Evolutionary conservation across 2,888 invertebrate species (phyloP).

Genomic region (Drosophila pseudotalamancana): DNA sequence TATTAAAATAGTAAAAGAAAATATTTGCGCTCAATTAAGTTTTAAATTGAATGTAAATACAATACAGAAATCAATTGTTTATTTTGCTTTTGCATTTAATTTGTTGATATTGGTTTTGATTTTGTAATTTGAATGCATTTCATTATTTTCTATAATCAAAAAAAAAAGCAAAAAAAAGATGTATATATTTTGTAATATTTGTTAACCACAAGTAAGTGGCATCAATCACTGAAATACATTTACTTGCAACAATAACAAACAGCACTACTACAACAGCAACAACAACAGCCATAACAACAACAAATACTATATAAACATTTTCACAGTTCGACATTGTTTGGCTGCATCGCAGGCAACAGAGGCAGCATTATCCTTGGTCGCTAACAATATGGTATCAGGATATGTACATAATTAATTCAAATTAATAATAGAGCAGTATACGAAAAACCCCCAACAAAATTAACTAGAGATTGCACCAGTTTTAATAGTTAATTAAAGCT

Average conservation of each 20-base stretch:
- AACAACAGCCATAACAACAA: slow-evolving; percentile 40
- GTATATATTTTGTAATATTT: slow-evolving; percentile 11
- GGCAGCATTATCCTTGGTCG: slow-evolving; percentile 83
- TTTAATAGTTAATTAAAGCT: slow-evolving; percentile 2
- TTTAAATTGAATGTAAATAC: slow-evolving; percentile 22
- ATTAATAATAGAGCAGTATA: slow-evolving; percentile 6
- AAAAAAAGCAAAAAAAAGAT: not conserved
- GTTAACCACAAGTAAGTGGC: slow-evolving; percentile 20
- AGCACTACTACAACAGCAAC: slow-evolving; percentile 25
- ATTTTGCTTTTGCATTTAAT: slow-evolving; percentile 13
- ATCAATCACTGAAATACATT: slow-evolving; percentile 34
- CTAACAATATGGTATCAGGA: slow-evolving; percentile 83
- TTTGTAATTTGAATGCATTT: slow-evolving; percentile 20
- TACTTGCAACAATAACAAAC: slow-evolving; percentile 29
- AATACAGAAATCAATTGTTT: slow-evolving; percentile 13
- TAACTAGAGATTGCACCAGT: slow-evolving; percentile 30
- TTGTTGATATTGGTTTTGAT: slow-evolving; percentile 7
- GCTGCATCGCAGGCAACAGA: slow-evolving; percentile 82
- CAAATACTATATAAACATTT: slow-evolving; percentile 57
- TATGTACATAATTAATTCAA: slow-evolving; percentile 46
- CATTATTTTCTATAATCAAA: not conserved
- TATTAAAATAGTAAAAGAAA: not conserved
- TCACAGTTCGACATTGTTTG: slow-evolving; percentile 83
- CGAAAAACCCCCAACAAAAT: not conserved
- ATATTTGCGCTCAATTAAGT: slow-evolving; percentile 28